Evolutionary conservation across 2,113 vertebrate species (phyloP).

Genomic region (Hassar affinis): DNA sequence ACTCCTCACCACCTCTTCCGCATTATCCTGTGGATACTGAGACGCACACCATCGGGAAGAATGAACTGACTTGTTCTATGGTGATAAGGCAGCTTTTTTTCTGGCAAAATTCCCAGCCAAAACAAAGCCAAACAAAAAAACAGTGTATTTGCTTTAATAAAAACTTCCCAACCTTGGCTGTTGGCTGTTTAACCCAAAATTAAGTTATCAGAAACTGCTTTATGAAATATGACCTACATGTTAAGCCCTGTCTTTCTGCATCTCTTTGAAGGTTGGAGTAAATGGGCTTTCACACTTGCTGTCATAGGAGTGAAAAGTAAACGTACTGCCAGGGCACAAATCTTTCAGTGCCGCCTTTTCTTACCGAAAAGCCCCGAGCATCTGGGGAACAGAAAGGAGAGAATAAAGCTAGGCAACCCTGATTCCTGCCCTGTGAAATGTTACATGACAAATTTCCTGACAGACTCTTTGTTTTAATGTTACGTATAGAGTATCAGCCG

Average conservation of each 20-base stretch:
- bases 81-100: neutral
- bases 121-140: too few species aligned
- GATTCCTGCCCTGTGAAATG: neutral
- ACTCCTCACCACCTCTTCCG: neutral
- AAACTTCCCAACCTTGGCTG: neutral
- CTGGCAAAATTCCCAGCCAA: conserved; percentile 17
- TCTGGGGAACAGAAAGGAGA: neutral
- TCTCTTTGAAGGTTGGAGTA: conserved; percentile 40
- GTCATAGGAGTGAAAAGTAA: conserved; percentile 26
- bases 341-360: conserved; percentile 3
- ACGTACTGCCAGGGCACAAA: conserved; percentile 8
- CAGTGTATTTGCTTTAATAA: conserved; percentile 15
- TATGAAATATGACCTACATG: conserved; percentile 37
- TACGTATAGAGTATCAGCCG: neutral
- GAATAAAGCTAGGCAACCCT: neutral
- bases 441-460: neutral
- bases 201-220: conserved; percentile 30
- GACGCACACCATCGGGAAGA: neutral
- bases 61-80: conserved; percentile 4
- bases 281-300: conserved; percentile 24
- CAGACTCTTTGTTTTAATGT: neutral
- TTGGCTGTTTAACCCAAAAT: conserved; percentile 25
- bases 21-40: neutral
- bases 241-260: conserved; percentile 18
- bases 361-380: neutral